Evolutionary conservation across 2,888 invertebrate species (phyloP).

Genomic region (Disparrhopalites patrizii): DNA sequence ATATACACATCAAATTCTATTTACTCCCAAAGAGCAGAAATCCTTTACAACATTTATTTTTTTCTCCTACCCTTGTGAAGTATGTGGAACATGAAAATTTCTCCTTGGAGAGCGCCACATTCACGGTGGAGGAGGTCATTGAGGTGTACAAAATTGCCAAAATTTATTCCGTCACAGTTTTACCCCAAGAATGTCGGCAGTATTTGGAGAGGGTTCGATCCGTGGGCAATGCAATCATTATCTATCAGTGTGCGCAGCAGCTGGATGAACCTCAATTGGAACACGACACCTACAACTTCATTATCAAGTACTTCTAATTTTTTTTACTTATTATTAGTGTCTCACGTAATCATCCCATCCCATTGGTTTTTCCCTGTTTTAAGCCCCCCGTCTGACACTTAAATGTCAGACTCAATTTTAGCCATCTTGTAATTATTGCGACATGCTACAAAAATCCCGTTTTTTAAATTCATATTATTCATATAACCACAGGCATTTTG

Average conservation of each 20-base stretch:
- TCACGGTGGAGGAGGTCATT: constrained; percentile 11
- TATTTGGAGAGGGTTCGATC: not conserved
- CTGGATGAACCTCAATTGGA: constrained; percentile 17
- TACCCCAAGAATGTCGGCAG: constrained; percentile 10
- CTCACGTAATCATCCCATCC: constrained; percentile 52
- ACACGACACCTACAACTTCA: constrained; percentile 11
- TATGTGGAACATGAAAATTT: constrained; percentile 20
- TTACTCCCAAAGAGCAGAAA: not conserved
- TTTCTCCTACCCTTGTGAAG: too few species aligned
- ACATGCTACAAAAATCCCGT: too few species aligned
- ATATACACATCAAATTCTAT: too few species aligned
- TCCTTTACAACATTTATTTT: not conserved
- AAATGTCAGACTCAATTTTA: too few species aligned
- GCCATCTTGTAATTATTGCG: too few species aligned
- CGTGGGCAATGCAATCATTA: constrained; percentile 8
- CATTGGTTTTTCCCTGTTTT: constrained; percentile 52
- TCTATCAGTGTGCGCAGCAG: constrained; percentile 19
- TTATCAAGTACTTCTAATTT: not conserved
- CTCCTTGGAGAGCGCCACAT: not conserved
- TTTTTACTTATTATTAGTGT: not conserved
- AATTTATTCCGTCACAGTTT: not conserved
- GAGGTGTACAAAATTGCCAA: constrained; percentile 21
- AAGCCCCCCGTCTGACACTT: not conserved
- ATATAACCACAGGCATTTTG: constrained; percentile 12
- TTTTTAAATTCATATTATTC: not conserved